Percentiles rank a stretch among this genome's conserved stretches.
These are phyloP conservation scores for Eumeta japonica DNA, from an alignment of 1,140 invertebrate species.

Conservation along the genomic window DNA sequence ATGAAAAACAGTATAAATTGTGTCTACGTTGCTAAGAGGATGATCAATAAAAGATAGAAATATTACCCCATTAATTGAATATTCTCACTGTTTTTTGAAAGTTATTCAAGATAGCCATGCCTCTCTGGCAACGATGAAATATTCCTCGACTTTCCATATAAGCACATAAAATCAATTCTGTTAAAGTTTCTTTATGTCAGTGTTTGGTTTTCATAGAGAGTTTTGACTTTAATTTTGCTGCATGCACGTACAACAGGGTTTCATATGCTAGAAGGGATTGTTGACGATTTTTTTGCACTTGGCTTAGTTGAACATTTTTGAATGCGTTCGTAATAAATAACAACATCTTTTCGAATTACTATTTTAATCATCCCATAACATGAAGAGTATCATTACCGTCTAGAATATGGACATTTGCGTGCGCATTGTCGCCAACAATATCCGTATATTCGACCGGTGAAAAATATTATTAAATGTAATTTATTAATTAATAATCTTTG, in stretches of 20 bases:
- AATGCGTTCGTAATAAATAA: constrained; percentile 22
- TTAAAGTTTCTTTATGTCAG: constrained; percentile 17
- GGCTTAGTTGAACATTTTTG: constrained; percentile 26
- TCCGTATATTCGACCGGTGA: too few species aligned
- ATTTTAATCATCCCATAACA: constrained; percentile 27
- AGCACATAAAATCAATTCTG: constrained; percentile 24
- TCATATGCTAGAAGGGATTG: constrained; percentile 23
- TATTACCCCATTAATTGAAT: constrained; percentile 25
- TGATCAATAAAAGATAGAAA: constrained; percentile 37
- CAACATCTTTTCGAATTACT: constrained; percentile 25
- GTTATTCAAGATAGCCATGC: constrained; percentile 21
- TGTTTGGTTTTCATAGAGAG: constrained; percentile 18
- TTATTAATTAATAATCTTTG: too few species aligned
- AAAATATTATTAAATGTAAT: too few species aligned
- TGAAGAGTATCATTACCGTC: constrained; percentile 30
- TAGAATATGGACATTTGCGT: constrained; percentile 33
- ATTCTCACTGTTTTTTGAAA: constrained; percentile 10
- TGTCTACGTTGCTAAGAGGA: constrained; percentile 23
- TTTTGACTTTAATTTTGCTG: constrained; percentile 23
- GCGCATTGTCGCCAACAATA: constrained; percentile 33
- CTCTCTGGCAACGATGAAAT: constrained; percentile 15
- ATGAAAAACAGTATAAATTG: constrained; percentile 28
- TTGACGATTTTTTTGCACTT: constrained; percentile 22
- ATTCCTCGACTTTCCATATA: constrained; percentile 23
- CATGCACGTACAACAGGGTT: constrained; percentile 24